Base-by-base conservation (phyloP, 2,888 invertebrate genomes). In the Melinaea marsaeus region DNA sequence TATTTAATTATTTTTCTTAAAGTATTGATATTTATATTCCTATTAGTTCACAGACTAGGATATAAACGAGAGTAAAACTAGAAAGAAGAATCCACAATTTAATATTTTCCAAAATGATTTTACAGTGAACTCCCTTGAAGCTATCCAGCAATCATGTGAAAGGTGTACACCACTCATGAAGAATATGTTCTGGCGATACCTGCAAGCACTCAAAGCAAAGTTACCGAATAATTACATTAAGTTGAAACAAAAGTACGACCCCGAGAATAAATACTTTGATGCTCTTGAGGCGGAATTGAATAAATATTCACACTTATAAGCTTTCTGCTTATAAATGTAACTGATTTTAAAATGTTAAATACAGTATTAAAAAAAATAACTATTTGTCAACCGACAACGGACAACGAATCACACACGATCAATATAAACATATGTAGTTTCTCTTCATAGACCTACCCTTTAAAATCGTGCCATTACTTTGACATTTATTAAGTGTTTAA, bases 121-220 rank as follows among this genome's bases (percentile, higher is more conserved):
- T 65, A 2, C 58, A 66, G 71, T 37, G 13, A 58, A 62, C 13
- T 56, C 69, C 11, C 63, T 65, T 5, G 68, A 69, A 56, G 67
- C 67, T 3, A 11, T 71, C 9, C 48, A 37, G 37, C 58, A 60
- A 13, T 86, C 91, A 63, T 93, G 93, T 77, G 78, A 74, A 57
- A 93, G 92, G 77, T 93, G 93, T 35, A 54, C 33, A 13, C 37
- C 48, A 3, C 9, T 42, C 5, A 57, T 55, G 11, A 64, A 58
- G 13, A 54, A 51, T 34, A 9, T 58, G 33, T 54, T 55, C 9
- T 35, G 47, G 37, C 7, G 11, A 9, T 61, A 61, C 58, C 47
- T 64, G 6, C 13, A 48, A 37, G 61, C 55, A 34, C 33, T 64
- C 11, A 61, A 58, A 34, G 13, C 13, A n/a, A 32, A 11, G 9